A percentile compares a stretch with the other conserved stretches of the same genome.
phyloP scores from a whole-genome alignment of 2,888 invertebrate species.

The Drosophila austrosaltans region DNA sequence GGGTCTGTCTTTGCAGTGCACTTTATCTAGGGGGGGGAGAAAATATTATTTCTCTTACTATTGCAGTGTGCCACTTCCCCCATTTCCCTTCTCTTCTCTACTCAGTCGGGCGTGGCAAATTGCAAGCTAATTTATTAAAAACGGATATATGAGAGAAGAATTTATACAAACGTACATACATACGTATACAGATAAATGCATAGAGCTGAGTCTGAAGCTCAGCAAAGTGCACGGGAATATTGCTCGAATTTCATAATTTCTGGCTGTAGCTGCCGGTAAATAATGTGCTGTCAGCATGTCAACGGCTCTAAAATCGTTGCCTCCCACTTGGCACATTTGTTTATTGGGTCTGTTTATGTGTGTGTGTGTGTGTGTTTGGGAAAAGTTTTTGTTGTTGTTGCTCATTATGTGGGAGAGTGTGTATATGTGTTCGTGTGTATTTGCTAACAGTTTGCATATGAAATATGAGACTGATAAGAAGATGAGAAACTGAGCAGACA shows the following conservation, averaged over 20 bases:
- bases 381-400: conserved; percentile 25
- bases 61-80: not conserved
- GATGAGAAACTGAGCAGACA: not conserved
- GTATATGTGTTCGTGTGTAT: conserved; percentile 2
- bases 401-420: conserved; percentile 47
- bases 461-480: conserved; percentile 46
- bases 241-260: conserved; percentile 43
- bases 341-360: conserved; percentile 19
- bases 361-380: conserved; percentile 6
- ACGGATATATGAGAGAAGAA: conserved; percentile 48
- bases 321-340: conserved; percentile 26
- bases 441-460: conserved; percentile 32
- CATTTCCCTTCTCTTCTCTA: not conserved
- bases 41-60: not conserved
- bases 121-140: conserved; percentile 57
- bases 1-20: conserved; percentile 30
- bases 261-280: conserved; percentile 33
- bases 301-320: conserved; percentile 29
- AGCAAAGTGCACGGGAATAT: conserved; percentile 42
- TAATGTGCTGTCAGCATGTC: conserved; percentile 58
- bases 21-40: conserved; percentile 5
- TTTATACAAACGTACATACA: conserved; percentile 28
- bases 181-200: not conserved
- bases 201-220: conserved; percentile 4
- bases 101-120: conserved; percentile 49